Percentiles rank a stretch among this genome's conserved stretches.
phyloP scores from a whole-genome alignment of 2,888 invertebrate genomes.

The Standfussiana lucernea region DNA sequence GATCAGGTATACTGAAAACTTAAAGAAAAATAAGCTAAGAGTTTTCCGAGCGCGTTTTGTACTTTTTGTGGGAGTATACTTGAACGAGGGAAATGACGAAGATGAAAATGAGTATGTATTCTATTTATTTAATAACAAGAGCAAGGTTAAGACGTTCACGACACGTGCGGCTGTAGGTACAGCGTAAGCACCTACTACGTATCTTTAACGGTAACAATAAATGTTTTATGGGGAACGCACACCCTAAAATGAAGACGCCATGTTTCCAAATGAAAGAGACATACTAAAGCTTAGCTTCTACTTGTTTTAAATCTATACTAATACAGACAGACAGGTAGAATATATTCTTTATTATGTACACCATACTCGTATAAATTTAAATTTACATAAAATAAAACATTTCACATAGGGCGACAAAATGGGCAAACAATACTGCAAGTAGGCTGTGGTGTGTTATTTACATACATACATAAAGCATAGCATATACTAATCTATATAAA shows the following conservation, averaged over 20 bases:
- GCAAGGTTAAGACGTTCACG: slow-evolving; percentile 7
- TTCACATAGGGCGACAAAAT: not conserved
- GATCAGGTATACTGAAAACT: not conserved
- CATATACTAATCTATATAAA: too few species aligned
- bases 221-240: slow-evolving; percentile 43
- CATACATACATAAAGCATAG: not conserved
- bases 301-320: not conserved
- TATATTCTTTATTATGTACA: not conserved
- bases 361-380: not conserved
- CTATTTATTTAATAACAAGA: slow-evolving; percentile 1
- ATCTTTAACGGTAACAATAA: slow-evolving; percentile 35
- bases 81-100: not conserved
- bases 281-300: not conserved
- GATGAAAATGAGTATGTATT: not conserved
- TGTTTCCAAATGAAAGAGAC: slow-evolving; percentile 21
- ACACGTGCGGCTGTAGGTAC: not conserved
- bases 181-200: not conserved
- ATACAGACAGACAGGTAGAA: not conserved
- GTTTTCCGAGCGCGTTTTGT: not conserved
- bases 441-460: not conserved
- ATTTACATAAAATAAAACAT: not conserved
- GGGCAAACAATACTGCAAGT: not conserved
- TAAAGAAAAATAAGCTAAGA: not conserved
- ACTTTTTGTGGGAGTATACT: not conserved
- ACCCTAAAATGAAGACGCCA: slow-evolving; percentile 29